Base-by-base conservation (phyloP, 1,140 invertebrate genomes). In the Procambarus virginalis region DNA sequence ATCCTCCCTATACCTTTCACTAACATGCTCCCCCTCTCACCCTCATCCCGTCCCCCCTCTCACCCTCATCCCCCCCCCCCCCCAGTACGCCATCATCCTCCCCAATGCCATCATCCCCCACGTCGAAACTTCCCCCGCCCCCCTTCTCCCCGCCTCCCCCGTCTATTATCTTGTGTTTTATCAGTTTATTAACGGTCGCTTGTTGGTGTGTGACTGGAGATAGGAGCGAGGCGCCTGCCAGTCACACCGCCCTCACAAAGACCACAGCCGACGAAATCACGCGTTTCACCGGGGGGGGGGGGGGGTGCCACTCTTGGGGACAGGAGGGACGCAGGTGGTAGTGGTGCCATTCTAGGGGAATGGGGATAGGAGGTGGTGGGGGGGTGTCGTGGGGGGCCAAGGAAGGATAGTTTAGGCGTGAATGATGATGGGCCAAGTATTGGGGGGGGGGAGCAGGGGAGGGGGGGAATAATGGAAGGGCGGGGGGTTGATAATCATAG, bases 101-200 rank as follows among this genome's bases (percentile, higher is more conserved):
- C n/a, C n/a, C n/a, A n/a, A n/a, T n/a, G n/a, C n/a, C n/a, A n/a
- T n/a, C n/a, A 34, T 20, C 1, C 68, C 68, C 34, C 68, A 5
- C 68, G 22, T 22, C 4, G 4, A 5, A 6, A 4, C 60, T 1
- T 14, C 34, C 22, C 22, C 14, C 48, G 17, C 46, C 45, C 51
- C 58, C 48, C 77, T 48, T 34, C 49, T 48, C 46, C 34, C 55
- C 51, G 22, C 60, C 79, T 55, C 14, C 48, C 68, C 34, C 22
- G 5, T 73, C n/a, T 34, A 78, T 78, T 78, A 78, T 78, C 76
- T 78, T 49, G 76, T 51, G 46, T 78, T 78, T 51, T 22, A 78
- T 78, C 46, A 51, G 76, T 48, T 78, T 78, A 78, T 78, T 78
- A 49, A 78, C 12, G 46, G 46, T 49, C 2, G 76, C 3, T 78